These are phyloP conservation scores for Salpingus planirostris DNA, from an alignment of 2,888 invertebrate genomes.

Conservation along the genomic window DNA sequence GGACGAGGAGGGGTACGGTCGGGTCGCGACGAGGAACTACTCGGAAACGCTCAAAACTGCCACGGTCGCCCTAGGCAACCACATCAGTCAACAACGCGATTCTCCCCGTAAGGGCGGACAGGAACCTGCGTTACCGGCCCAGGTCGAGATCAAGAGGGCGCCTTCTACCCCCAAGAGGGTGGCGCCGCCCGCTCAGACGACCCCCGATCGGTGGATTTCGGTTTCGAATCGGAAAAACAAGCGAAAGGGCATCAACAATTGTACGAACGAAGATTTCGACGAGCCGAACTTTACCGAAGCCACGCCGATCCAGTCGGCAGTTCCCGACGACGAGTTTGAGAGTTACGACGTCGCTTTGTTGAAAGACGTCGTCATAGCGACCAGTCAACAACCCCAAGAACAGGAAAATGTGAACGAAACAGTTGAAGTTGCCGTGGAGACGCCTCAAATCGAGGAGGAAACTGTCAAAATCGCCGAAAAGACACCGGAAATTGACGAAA, in stretches of 20 bases:
- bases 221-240: slow-evolving; percentile 39
- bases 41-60: slow-evolving; percentile 16
- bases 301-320: no score
- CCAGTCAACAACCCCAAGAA: slow-evolving; percentile 10
- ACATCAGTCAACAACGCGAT: no score
- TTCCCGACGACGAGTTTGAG: slow-evolving; percentile 25
- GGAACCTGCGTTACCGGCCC: no score
- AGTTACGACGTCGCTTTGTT: slow-evolving; percentile 28
- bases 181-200: slow-evolving; percentile 5
- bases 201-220: slow-evolving; percentile 35
- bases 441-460: no score
- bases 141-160: slow-evolving; percentile 1
- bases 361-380: slow-evolving; percentile 27
- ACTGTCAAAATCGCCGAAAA: slow-evolving; percentile 4
- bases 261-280: no score
- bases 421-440: no score
- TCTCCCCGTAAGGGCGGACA: no score
- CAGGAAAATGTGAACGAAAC: slow-evolving; percentile 14
- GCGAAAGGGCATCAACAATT: slow-evolving; percentile 29
- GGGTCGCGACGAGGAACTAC: slow-evolving; percentile 14
- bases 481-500: background rate
- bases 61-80: slow-evolving; percentile 3
- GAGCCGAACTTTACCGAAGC: no score
- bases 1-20: no score
- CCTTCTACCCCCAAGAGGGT: background rate